Conservation (phyloP, 2,113 vertebrate species). For the Sarotherodon lohbergeri region DNA sequence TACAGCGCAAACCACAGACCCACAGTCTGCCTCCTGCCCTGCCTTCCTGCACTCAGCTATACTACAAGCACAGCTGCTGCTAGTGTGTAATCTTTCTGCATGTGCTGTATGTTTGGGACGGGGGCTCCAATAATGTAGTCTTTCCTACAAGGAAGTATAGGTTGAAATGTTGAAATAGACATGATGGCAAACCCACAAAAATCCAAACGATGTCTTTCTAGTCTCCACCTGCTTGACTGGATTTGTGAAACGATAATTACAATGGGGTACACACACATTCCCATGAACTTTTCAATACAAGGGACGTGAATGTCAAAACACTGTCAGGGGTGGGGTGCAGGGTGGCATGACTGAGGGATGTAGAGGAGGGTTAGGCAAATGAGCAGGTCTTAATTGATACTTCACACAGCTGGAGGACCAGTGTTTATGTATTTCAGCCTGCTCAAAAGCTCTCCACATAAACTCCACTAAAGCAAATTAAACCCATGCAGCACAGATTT, state of each 20-base stretch:
- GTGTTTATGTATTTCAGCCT: conserved; percentile 58
- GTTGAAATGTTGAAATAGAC: neutral
- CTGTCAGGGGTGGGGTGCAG: conserved; percentile 37
- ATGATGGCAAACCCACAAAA: neutral
- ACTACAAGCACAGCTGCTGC: conserved; percentile 48
- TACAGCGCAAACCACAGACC: conserved; percentile 64
- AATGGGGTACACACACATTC: neutral
- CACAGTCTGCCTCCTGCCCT: conserved; percentile 58
- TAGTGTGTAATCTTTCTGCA: conserved; percentile 29
- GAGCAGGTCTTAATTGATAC: conserved; percentile 71
- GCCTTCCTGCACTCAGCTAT: conserved; percentile 44
- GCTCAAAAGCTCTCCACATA: conserved; percentile 64
- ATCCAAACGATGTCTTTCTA: neutral
- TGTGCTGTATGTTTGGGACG: conserved; percentile 1
- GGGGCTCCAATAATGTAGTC: neutral
- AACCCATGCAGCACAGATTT: conserved; percentile 15
- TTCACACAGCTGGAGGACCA: conserved; percentile 59
- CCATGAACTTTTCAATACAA: conserved; percentile 21
- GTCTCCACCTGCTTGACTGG: neutral
- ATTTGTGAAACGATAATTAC: neutral
- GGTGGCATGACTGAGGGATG: conserved; percentile 46
- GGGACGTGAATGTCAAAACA: conserved; percentile 55
- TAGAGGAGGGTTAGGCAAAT: conserved; percentile 67
- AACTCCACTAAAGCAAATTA: conserved; percentile 60
- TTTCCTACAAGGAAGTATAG: neutral